Base-by-base conservation (phyloP, 1,140 invertebrate genomes). In the Eupeodes corollae region DNA sequence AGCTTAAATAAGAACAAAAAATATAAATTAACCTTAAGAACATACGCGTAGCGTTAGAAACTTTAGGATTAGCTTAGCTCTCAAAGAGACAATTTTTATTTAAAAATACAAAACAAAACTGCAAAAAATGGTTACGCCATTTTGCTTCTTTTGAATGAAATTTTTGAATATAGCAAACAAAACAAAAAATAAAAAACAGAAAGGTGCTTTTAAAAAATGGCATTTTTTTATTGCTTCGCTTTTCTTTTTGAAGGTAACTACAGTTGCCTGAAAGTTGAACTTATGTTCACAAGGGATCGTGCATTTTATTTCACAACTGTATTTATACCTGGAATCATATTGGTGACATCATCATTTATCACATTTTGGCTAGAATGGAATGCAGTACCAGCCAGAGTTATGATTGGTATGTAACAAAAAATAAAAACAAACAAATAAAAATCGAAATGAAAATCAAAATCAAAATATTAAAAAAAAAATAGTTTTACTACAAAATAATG, bases 261-360 rank as follows among this genome's bases (percentile, higher is more conserved):
- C 79, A 91, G 88, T 78, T 94, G 90, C 75, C 78, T 93, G 52
- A 83, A 83, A 72, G 89, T 93, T 67, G 83, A 91, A 68, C 75
- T 94, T 59, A 88, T 85, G 69, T 93, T 92, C 74, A 91, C 87
- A 49, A 77, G 90, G 68, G 90, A 93, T 77, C 80, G 89, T 77
- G 88, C 88, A 61, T 94, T 93, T 78, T 94, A 93, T 77, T 91
- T 92, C 75, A 92, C 88, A 55, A 93, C 90, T 57, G 90, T 94
- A 69, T 94, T 94, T 74, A 91, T 92, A 72, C 91, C 91, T 54
- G 89, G 90, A 56, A 91, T 93, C 69, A 91, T 93, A 74, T 78
- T 94, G 70, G 90, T 94, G 57, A 93, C 90, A 56, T 91, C 87
- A 70, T 92, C 88, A 56, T 93, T 93, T 75, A 88, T 89, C 62